Evolutionary conservation across 2,888 invertebrate species (phyloP), one percentile per base, ranked within the genome.

Genomic region (Lithophane leautieri): DNA sequence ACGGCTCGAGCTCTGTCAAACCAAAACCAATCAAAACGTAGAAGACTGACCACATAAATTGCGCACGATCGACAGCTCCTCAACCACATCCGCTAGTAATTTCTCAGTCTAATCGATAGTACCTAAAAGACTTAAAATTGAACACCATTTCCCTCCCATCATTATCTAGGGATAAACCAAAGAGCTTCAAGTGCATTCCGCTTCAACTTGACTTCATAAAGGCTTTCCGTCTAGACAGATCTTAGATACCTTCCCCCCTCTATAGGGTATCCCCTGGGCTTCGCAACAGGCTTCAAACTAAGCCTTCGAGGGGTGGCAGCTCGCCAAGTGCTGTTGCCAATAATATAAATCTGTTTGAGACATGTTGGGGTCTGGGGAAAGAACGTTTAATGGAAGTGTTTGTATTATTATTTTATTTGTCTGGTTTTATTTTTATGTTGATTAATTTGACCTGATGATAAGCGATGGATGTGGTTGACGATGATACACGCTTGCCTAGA

Each of bases 171-270:
- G 66, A 74, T 63, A 82, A 25, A 44, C 34, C 62, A 60, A 71
- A 63, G 50, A 34, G 69, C 62, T 70, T 77, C 69, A 66, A 82
- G 68, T 56, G 63, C 69, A 70, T 60, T 56, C 71, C 63, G 44
- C 66, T 69, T 63, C 63, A 60, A 56, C 68, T 63, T 58, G 63
- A 47, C 63, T 54, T 52, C 60, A 62, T 52, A 80, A 84, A 76
- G 68, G 42, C 73, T 67, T 67, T 65, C 63, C 73, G 86, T 83
- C 83, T 83, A 86, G 78, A 82, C 85, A 70, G 78, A 78, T 68
- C 74, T 69, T 52, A 76, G 73, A 77, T 77, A 67, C 69, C 76
- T 66, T 19, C 25, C 40, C 47, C 28, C 22, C 22, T 8, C 22
- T 25, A 7, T 25, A 44, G 25, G 61, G 14, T 50, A n/a, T 16